Conservation (phyloP, 2,113 vertebrate species). For the Trematocara unimaculatum region DNA sequence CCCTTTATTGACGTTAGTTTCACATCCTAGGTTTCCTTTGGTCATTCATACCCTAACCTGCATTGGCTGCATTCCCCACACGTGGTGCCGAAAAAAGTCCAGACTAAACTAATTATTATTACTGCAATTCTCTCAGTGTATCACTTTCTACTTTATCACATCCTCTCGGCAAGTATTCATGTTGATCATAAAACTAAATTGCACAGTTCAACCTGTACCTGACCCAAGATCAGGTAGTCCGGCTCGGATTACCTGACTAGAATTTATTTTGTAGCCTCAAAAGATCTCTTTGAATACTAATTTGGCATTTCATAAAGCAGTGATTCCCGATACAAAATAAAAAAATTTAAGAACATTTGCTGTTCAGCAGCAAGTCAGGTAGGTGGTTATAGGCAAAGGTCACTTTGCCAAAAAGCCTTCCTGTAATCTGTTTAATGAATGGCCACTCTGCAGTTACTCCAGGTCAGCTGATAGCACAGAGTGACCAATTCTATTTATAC, state of each 20-base stretch:
- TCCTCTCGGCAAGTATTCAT: not conserved
- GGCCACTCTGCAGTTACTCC: not conserved
- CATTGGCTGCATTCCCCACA: not conserved
- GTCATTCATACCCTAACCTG: not conserved
- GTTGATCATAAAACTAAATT: not conserved
- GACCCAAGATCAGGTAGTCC: not conserved
- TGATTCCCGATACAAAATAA: not conserved
- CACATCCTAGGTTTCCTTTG: not conserved
- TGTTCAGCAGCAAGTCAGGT: not conserved
- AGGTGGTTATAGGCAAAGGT: not conserved
- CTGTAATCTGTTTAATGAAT: not conserved
- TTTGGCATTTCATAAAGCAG: not conserved
- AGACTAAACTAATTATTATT: not conserved
- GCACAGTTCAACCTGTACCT: not conserved
- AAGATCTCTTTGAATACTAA: not conserved
- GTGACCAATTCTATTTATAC: not conserved
- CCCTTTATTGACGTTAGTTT: not conserved
- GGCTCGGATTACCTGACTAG: not conserved
- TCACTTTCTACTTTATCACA: not conserved
- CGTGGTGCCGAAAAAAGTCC: not conserved
- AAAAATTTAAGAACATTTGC: not conserved
- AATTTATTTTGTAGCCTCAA: not conserved
- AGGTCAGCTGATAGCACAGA: not conserved
- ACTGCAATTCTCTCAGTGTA: not conserved
- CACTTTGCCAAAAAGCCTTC: not conserved